Evolutionary conservation across 2,888 invertebrate species (phyloP), one percentile per base, ranked within the genome.

Genomic region (Scaptomyza caliginosa): DNA sequence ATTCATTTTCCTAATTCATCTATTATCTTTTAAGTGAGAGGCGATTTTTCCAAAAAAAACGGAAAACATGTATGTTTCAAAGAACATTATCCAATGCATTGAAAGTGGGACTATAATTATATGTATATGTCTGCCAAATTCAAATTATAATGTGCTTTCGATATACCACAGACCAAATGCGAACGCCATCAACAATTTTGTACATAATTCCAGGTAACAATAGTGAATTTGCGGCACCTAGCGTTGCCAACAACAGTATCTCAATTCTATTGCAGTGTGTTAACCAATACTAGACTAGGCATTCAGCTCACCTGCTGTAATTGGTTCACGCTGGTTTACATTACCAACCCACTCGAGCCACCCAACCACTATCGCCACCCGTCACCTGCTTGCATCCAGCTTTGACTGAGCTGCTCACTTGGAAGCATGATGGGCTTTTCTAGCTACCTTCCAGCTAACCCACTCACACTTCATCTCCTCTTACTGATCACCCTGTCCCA

Each of bases 121-220:
- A n/a, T n/a, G n/a, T n/a, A n/a, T 28, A 21, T 16, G 8, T 39
- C 21, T n/a, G 13, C 4, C 1, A n/a, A 38, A 13, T 8, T 4
- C 19, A 10, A 26, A 19, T 34, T 4, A 4, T 17, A 4, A 28
- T 45, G 3, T 5, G 5, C 16, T 13, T 36, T 8, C 49, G 5
- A 26, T 24, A 4, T 13, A 11, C 4, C 26, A 19, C n/a, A 38
- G n/a, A 13, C 26, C 32, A 11, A 46, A 8, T 21, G 19, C 32
- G 24, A 46, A 32, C 11, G 34, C 43, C 43, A 58, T 26, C 39
- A 62, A 36, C 28, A 11, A 28, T 55, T 45, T 55, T 23, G n/a
- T 2, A 4, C n/a, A 24, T n/a, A 26, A 54, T 36, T 57, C 10
- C 54, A 34, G 19, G 16, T 16, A 16, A 21, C 52, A 28, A 56